Percentiles rank a stretch among this genome's conserved stretches.
Evolutionary conservation across 2,888 invertebrate genomes (phyloP).

Genomic region (Entomobrya proxima): DNA sequence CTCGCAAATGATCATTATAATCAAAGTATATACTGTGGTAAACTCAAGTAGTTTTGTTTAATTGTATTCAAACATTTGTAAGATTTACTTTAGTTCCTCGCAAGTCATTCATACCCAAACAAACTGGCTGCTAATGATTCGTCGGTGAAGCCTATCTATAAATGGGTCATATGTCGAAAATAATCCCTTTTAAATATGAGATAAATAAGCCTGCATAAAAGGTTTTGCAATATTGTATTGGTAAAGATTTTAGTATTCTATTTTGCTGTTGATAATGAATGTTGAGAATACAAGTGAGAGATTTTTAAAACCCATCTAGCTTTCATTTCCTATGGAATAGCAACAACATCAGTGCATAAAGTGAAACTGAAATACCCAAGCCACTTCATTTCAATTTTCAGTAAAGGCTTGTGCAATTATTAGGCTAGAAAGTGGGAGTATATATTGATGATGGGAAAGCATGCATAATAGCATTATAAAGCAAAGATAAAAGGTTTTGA

Average conservation of each 20-base stretch:
- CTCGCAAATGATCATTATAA: no score
- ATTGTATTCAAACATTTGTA: conserved; percentile 61
- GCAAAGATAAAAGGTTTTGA: conserved; percentile 55
- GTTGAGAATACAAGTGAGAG: conserved; percentile 3
- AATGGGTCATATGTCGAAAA: neutral
- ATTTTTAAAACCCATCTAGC: neutral
- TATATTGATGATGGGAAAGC: neutral
- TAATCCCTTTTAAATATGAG: conserved; percentile 1
- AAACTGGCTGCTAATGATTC: neutral
- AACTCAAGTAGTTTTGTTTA: no score
- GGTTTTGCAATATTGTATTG: neutral
- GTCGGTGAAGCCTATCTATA: no score
- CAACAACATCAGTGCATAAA: neutral
- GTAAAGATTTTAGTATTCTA: neutral
- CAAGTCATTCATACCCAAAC: neutral
- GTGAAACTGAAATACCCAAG: conserved; percentile 40
- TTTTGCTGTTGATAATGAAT: conserved; percentile 21
- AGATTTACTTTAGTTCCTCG: neutral
- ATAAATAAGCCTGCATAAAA: neutral
- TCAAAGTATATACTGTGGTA: no score
- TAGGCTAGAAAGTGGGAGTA: neutral
- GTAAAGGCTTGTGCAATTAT: conserved; percentile 36
- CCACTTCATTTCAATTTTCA: conserved; percentile 60
- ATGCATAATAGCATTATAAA: conserved; percentile 9
- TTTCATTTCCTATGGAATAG: neutral